Evolutionary conservation across 2,797 vertebrate species (phyloP), one percentile per base, ranked within the genome.

Genomic region (Acipenser oxyrinchus): DNA sequence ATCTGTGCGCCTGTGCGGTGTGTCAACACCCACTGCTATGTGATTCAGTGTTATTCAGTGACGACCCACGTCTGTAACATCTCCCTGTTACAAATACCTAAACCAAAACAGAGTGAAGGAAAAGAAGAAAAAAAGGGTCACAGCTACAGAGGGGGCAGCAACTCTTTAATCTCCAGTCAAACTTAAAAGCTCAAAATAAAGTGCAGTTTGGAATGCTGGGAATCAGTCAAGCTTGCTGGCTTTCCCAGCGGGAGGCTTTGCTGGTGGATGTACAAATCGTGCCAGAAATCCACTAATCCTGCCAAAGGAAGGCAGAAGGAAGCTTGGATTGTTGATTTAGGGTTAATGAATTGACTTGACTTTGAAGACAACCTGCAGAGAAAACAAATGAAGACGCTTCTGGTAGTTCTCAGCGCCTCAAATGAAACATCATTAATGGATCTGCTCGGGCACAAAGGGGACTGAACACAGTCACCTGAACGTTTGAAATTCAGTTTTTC

Each of bases 161-260:
- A 69, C 78, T 86, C 84, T 18, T 18, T 83, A 84, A 85, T 82
- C 82, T 82, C 79, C 67, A 80, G 72, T 74, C 75, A 79, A 81
- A 87, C 78, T 78, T 77, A 76, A 86, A 88, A 86, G 81, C 80
- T 79, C 79, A 74, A 83, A 85, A 86, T 83, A 79, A 85, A 87
- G 86, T 85, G 80, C 86, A 84, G 81, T 80, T 84, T 82, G 78
- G 78, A 86, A 83, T 79, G 79, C 77, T 83, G 82, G 79, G 84
- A 88, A 88, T 89, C 87, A 90, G 83, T 88, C 83, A 88, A 85
- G 88, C 84, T 79, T 86, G 78, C 80, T 77, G 75, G 83, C 79
- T 82, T 81, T 87, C 84, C 73, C 86, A 87, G 86, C 82, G 83
- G 83, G 86, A 82, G 81, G 76, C 80, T 82, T 81, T 82, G 79